Evolutionary conservation across 2,888 invertebrate genomes (phyloP), one percentile per base, ranked within the genome.

Genomic region (Phaonia tiefii): DNA sequence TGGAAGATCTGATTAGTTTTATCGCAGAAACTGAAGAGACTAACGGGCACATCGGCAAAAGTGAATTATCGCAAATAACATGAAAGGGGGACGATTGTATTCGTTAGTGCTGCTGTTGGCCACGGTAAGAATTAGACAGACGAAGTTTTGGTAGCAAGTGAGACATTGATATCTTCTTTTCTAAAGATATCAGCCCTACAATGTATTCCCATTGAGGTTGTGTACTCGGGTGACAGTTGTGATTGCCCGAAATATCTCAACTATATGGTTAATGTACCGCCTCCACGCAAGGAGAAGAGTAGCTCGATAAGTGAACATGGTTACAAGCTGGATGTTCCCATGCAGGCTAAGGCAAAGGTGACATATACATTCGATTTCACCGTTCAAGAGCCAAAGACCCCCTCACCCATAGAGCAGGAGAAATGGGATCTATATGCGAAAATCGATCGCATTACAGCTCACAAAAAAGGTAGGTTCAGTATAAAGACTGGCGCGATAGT

Each of bases 331-430:
- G 89, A 90, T 17, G 85, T 85, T 7, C 88, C 89, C 10, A 77
- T 84, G 1, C 84, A 82, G 63, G 49, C 86, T 7, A 86, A 86
- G 76, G 83, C 87, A 4, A 86, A 87, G 72, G 86, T 89, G 2
- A 84, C 86, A 25, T 89, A 89, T 37, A 87, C 86, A 54, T 87
- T 90, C 39, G 90, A 90, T 70, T 87, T 89, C 25, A 84, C 85
- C 37, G 88, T 89, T 4, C 89, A 90, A 72, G 86, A 89, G 39
- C 90, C 90, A 0, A 83, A 84, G 10, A 79, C 85, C 7, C 86
- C 86, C 0, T 25, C 82, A 8, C 84, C 85, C 2, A 83, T 83
- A 1, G 83, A 84, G 17, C 13, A 54, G 5, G 78, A 82, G 10
- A 86, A 86, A 26, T 72, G 80, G 44, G 84, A 87, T 51, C 82